These are phyloP conservation scores for Platichthys flesus DNA, from an alignment of 2,113 vertebrate species.

Conservation along the genomic window DNA sequence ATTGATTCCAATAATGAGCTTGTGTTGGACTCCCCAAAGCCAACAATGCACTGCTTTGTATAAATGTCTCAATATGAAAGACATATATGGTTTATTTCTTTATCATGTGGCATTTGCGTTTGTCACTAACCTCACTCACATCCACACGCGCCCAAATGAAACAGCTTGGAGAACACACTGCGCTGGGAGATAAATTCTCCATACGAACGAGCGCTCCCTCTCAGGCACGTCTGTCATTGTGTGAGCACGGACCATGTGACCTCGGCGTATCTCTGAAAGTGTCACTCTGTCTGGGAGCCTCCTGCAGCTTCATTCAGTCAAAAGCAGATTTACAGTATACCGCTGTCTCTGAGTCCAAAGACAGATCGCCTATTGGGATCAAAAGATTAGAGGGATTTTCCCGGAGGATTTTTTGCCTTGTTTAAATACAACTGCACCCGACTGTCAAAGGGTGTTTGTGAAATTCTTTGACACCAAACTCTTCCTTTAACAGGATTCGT, in stretches of 20 bases:
- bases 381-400: constrained; percentile 80
- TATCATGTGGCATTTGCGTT: neutral
- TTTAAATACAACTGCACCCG: constrained; percentile 75
- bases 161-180: neutral
- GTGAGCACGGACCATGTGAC: constrained; percentile 36
- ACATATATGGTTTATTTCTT: neutral
- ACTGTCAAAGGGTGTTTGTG: constrained; percentile 78
- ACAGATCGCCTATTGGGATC: constrained; percentile 73
- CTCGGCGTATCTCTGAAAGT: constrained; percentile 53
- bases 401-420: constrained; percentile 69
- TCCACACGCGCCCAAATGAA: constrained; percentile 16
- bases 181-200: constrained; percentile 18
- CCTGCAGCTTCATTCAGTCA: constrained; percentile 63
- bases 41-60: neutral
- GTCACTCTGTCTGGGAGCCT: constrained; percentile 61
- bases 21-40: constrained; percentile 8
- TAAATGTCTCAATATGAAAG: neutral
- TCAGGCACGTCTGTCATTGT: constrained; percentile 36
- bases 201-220: constrained; percentile 41
- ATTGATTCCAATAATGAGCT: neutral
- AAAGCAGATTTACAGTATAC: constrained; percentile 76
- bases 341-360: constrained; percentile 72
- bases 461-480: constrained; percentile 71
- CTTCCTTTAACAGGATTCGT: constrained; percentile 63
- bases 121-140: neutral